These are phyloP conservation scores for Phyllotis vaccarum DNA, from an alignment of 2,797 vertebrate genomes.

Conservation along the genomic window DNA sequence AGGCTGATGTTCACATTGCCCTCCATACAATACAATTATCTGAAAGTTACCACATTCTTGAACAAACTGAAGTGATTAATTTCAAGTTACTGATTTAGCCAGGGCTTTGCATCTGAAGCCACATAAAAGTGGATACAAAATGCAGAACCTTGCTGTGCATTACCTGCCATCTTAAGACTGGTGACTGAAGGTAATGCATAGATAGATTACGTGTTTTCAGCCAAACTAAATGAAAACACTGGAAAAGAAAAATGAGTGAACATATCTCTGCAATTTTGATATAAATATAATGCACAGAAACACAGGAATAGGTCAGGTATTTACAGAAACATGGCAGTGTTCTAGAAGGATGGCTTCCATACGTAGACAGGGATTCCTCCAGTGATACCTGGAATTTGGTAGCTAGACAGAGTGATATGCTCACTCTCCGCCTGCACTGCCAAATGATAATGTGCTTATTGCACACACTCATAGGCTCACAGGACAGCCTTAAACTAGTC, in stretches of 20 bases:
- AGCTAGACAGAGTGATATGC: background rate
- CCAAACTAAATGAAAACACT: slow-evolving; percentile 26
- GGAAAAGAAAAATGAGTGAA: background rate
- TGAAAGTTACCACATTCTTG: slow-evolving; percentile 39
- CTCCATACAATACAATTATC: background rate
- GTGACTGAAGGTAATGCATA: background rate
- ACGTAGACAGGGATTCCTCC: background rate
- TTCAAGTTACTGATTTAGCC: background rate
- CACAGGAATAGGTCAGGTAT: background rate
- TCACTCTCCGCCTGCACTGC: background rate
- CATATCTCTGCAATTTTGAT: background rate
- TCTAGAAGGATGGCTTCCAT: background rate
- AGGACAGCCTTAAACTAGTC: background rate
- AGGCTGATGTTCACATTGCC: background rate
- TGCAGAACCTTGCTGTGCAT: background rate
- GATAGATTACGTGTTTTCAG: background rate
- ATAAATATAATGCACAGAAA: slow-evolving; percentile 4
- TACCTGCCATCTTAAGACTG: background rate
- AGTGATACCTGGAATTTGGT: background rate
- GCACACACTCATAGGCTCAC: background rate
- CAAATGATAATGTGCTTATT: background rate
- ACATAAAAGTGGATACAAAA: background rate
- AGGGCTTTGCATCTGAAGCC: slow-evolving; percentile 19
- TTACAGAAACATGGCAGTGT: background rate
- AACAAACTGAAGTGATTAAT: background rate